A percentile compares a stretch with the other conserved stretches of the same genome.
Conservation (phyloP, 92 coral and sea anemone species). For the Zoanthus sociatus region DNA sequence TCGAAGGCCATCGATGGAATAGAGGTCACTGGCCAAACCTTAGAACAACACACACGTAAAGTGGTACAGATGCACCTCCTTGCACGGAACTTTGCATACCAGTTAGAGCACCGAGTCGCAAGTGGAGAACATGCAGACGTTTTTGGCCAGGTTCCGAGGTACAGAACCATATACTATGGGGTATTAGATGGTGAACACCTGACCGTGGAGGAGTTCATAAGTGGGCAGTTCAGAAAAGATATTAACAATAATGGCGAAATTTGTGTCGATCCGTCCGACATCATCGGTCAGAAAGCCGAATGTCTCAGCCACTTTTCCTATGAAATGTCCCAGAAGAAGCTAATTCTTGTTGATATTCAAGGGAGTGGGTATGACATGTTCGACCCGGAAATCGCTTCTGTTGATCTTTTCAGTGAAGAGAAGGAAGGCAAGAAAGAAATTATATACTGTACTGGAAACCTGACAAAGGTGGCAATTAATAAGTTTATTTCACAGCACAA, state of each 20-base stretch:
- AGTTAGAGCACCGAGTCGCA: slow-evolving; percentile 18
- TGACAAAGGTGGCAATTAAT: slow-evolving; percentile 56
- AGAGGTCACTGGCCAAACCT: slow-evolving; percentile 26
- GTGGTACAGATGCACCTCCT: slow-evolving; percentile 75
- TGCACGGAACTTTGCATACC: slow-evolving; percentile 67
- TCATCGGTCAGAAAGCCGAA: slow-evolving; percentile 61
- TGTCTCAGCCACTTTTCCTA: slow-evolving; percentile 73
- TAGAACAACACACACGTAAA: slow-evolving; percentile 62
- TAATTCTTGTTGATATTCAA: slow-evolving; percentile 71
- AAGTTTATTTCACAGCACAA: slow-evolving; percentile 53
- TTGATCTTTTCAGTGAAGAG: slow-evolving; percentile 35
- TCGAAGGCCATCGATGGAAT: slow-evolving; percentile 53
- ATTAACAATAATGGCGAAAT: slow-evolving; percentile 72
- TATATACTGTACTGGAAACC: slow-evolving; percentile 63
- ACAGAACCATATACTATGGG: slow-evolving; percentile 60
- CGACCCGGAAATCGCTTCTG: slow-evolving; percentile 78
- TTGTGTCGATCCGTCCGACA: slow-evolving; percentile 52
- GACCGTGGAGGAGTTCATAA: slow-evolving; percentile 74
- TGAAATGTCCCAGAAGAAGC: slow-evolving; percentile 68
- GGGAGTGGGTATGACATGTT: slow-evolving; percentile 67
- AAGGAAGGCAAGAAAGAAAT: slow-evolving; percentile 31
- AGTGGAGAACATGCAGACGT: neutral
- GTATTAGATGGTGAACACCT: slow-evolving; percentile 46
- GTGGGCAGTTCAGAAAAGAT: slow-evolving; percentile 67
- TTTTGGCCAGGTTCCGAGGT: slow-evolving; percentile 54